Percentiles rank a stretch among this genome's conserved stretches.
These are phyloP conservation scores for Perithous albicinctus DNA, from an alignment of 2,888 invertebrate genomes.

Conservation along the genomic window DNA sequence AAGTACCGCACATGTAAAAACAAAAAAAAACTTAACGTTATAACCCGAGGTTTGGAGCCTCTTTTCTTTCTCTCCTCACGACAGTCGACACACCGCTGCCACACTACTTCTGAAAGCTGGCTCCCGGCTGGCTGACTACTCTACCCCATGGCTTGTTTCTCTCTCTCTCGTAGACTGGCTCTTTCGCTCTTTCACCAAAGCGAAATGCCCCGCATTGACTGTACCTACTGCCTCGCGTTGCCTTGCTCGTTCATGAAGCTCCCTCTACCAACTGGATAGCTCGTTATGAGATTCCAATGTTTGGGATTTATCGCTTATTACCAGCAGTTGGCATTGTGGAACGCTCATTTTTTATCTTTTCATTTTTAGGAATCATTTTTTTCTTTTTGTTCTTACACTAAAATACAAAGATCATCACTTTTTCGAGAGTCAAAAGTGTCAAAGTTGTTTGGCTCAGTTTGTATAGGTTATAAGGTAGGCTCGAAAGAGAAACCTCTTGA, in stretches of 20 bases:
- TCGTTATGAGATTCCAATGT: background rate
- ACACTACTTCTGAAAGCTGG: slow-evolving; percentile 71
- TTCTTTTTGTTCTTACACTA: too few species aligned
- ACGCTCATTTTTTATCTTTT: background rate
- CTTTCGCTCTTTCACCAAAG: too few species aligned
- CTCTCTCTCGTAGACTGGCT: too few species aligned
- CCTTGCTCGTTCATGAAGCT: slow-evolving; percentile 22
- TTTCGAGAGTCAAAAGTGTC: too few species aligned
- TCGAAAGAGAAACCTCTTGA: too few species aligned
- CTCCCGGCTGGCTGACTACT: slow-evolving; percentile 67
- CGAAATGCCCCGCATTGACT: too few species aligned
- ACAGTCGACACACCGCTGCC: slow-evolving; percentile 67
- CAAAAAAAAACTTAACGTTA: slow-evolving; percentile 43
- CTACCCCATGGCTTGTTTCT: slow-evolving; percentile 68
- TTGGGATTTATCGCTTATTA: background rate
- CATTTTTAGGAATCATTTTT: background rate
- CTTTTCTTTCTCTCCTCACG: slow-evolving; percentile 42
- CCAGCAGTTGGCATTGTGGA: slow-evolving; percentile 22
- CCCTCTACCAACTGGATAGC: slow-evolving; percentile 30
- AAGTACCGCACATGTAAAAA: slow-evolving; percentile 42
- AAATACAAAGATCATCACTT: too few species aligned
- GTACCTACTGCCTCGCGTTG: slow-evolving; percentile 13
- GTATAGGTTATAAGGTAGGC: too few species aligned
- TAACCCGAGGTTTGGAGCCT: slow-evolving; percentile 46
- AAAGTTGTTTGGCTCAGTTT: too few species aligned